Base-by-base conservation (phyloP, 2,888 invertebrate genomes). In the Drosophila algonquin region DNA sequence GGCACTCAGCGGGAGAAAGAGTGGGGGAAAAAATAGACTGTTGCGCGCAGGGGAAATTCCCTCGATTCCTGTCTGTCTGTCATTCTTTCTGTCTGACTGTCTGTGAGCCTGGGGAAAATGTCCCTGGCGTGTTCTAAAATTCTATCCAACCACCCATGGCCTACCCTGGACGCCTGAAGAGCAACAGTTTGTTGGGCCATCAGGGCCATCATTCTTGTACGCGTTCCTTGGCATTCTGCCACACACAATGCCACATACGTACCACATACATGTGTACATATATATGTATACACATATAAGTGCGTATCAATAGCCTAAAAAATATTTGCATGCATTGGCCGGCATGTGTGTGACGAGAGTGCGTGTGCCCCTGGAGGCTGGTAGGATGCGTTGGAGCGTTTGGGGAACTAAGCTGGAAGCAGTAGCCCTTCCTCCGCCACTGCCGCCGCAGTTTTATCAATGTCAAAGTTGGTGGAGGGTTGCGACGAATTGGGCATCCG, bases 101-200 rank as follows among this genome's bases (percentile, higher is more conserved):
- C 12, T 51, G 35, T 30, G n/a, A 52, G 50, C 32, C 24, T 50
- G 54, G 63, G 58, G 56, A 69, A 57, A 70, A 68, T 69, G 46
- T 32, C 54, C 61, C 54, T 59, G 61, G 54, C n/a, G 48, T 53
- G 64, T 63, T 45, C 64, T 75, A 67, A 67, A 67, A 48, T 50
- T 44, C 45, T n/a, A 40, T n/a, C 14, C 40, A 40, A 7, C 64
- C 70, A 76, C 76, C 76, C 65, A 64, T 63, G 55, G 62, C 71
- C 54, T 63, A 72, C 70, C 47, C 51, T 61, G 63, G 72, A 54
- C 60, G 50, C 68, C 40, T 40, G 14, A 14, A 76, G 80, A 80
- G 83, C 83, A 83, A 83, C 83, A 83, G 83, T 83, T 87, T 89
- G 78, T 75, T 89, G 84, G 72, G 57, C 67, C 76, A 78, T 83